phyloP scores from a whole-genome alignment of 2,888 invertebrate species.

The Polydesmus complanatus region DNA sequence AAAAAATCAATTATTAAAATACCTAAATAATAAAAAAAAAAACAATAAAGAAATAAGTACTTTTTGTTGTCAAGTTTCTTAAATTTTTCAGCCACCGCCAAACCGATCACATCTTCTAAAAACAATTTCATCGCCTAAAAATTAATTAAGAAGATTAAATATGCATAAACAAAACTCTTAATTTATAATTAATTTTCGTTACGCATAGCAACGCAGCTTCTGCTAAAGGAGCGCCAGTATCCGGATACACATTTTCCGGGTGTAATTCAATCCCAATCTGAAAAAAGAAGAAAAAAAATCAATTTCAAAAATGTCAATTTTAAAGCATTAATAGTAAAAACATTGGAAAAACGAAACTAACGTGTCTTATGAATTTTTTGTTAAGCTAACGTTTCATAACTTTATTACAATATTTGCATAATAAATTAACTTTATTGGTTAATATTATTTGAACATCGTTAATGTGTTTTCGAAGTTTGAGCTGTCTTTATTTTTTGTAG shows the following conservation, averaged over 20 bases:
- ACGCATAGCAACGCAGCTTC: conserved; percentile 7
- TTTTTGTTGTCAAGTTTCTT: background rate
- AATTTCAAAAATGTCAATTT: too few relatives aligned
- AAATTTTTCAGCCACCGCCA: background rate
- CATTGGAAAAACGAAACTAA: too few relatives aligned
- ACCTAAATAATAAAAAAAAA: background rate
- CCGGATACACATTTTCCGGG: background rate
- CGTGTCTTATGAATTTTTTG: too few relatives aligned
- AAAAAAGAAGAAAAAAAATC: too few relatives aligned
- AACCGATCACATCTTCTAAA: conserved; percentile 6
- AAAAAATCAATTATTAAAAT: background rate
- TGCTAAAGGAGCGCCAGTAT: conserved; percentile 3
- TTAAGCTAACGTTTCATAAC: too few relatives aligned
- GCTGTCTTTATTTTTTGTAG: too few relatives aligned
- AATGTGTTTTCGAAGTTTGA: too few relatives aligned
- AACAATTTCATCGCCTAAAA: conserved; percentile 11
- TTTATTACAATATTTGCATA: too few relatives aligned
- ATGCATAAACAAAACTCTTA: background rate
- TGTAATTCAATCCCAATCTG: conserved; percentile 9
- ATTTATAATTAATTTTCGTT: background rate
- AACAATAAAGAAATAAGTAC: background rate
- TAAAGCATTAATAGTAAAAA: too few relatives aligned
- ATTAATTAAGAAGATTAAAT: background rate
- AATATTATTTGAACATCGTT: too few relatives aligned
- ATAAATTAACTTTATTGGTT: too few relatives aligned